phyloP scores from a whole-genome alignment of 2,113 vertebrate genomes.

The Smithornis capensis region DNA sequence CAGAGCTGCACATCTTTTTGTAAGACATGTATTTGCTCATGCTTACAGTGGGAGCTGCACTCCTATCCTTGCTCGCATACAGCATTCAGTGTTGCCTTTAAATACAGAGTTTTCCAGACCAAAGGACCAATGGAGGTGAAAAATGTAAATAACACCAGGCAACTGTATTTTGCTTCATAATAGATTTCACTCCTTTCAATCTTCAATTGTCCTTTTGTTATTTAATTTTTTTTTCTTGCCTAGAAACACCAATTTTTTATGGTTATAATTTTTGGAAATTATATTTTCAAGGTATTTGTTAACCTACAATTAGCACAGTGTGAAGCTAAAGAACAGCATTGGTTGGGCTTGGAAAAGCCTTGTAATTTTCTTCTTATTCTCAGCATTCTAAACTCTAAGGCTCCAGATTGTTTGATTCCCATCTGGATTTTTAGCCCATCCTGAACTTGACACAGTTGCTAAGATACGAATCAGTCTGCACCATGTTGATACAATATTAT shows the following conservation, averaged over 20 bases:
- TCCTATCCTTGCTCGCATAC: background rate
- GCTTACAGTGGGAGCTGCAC: background rate
- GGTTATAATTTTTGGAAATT: background rate
- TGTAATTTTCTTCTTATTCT: conserved; percentile 9
- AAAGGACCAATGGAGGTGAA: background rate
- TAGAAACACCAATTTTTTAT: background rate
- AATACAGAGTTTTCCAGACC: background rate
- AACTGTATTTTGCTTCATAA: background rate
- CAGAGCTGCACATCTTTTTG: background rate
- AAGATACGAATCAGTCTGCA: conserved; percentile 57
- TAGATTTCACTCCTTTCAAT: background rate
- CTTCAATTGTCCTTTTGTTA: background rate
- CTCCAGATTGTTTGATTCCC: conserved; percentile 55
- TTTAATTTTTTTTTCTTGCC: background rate
- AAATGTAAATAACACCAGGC: background rate
- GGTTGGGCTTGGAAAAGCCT: background rate
- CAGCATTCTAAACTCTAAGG: background rate
- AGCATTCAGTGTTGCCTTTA: background rate
- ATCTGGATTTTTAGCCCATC: conserved; percentile 47
- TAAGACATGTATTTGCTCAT: background rate
- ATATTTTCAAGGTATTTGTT: background rate
- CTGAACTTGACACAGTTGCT: conserved; percentile 62
- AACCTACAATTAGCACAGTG: background rate
- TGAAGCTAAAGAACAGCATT: background rate
- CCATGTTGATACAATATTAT: conserved; percentile 58